These are phyloP conservation scores for Atrina japonica DNA, from an alignment of 2,888 invertebrate species.

Conservation along the genomic window DNA sequence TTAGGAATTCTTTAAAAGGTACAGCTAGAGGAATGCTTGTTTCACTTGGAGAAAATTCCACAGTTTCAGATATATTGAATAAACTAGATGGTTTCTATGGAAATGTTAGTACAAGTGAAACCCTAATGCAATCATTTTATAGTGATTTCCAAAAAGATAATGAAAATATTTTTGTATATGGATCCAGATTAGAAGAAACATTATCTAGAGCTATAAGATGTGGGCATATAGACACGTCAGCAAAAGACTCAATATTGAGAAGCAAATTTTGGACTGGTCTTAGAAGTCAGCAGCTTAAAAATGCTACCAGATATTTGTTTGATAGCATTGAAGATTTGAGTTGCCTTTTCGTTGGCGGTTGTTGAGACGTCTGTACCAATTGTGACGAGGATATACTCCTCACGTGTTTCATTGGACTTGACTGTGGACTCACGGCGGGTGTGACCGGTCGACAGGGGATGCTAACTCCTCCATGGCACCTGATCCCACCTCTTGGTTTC, in stretches of 20 bases:
- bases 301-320: conserved; percentile 14
- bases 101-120: background rate
- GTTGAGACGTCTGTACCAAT: too few relatives aligned
- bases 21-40: background rate
- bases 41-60: background rate
- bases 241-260: background rate
- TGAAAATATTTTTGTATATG: background rate
- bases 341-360: too few relatives aligned
- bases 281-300: too few relatives aligned
- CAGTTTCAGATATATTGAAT: background rate
- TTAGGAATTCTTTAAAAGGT: background rate
- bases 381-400: too few relatives aligned
- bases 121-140: background rate
- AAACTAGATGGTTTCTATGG: background rate
- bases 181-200: background rate
- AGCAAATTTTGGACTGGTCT: background rate
- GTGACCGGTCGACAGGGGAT: too few relatives aligned
- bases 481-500: too few relatives aligned
- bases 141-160: background rate
- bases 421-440: too few relatives aligned
- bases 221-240: too few relatives aligned
- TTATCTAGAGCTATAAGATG: too few relatives aligned
- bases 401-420: too few relatives aligned
- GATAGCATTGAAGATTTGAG: too few relatives aligned
- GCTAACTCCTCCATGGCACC: too few relatives aligned